Percentiles rank a stretch among this genome's conserved stretches.
Evolutionary conservation across 2,113 vertebrate genomes (phyloP).

Genomic region (Amphiprion percula): DNA sequence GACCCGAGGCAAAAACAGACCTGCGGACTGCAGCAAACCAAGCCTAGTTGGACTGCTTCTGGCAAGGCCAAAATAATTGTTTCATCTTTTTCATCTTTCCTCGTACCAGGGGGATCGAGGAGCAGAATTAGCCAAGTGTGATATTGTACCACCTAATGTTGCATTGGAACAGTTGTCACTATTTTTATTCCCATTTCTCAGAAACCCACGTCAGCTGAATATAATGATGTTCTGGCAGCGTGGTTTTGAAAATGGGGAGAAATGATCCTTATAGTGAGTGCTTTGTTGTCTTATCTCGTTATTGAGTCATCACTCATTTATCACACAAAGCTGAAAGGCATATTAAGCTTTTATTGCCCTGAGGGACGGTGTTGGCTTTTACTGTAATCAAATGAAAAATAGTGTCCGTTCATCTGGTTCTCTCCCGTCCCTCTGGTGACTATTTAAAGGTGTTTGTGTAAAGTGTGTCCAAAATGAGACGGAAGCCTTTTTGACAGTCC

Average conservation of each 20-base stretch:
- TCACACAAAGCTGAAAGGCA: constrained; percentile 30
- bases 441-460: constrained; percentile 5
- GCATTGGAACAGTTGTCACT: constrained; percentile 31
- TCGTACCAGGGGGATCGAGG: constrained; percentile 22
- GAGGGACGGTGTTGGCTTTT: constrained; percentile 16
- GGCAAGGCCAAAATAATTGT: constrained; percentile 68
- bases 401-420: constrained; percentile 21
- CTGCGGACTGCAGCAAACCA: constrained; percentile 27
- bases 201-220: constrained; percentile 21
- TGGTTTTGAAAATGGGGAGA: constrained; percentile 53
- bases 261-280: constrained; percentile 40
- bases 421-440: constrained; percentile 12
- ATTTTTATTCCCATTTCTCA: constrained; percentile 41
- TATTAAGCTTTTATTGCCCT: constrained; percentile 12
- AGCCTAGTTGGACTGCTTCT: constrained; percentile 18
- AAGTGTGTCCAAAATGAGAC: background rate
- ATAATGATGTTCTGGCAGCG: constrained; percentile 37
- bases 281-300: constrained; percentile 40
- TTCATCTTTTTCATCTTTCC: constrained; percentile 41
- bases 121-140: constrained; percentile 63
- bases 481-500: background rate
- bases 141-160: constrained; percentile 51
- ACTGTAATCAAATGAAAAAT: constrained; percentile 36
- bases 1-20: constrained; percentile 47
- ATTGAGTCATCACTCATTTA: constrained; percentile 57